These are phyloP conservation scores for Myiagra hebetior DNA, from an alignment of 2,113 vertebrate genomes.

Conservation along the genomic window DNA sequence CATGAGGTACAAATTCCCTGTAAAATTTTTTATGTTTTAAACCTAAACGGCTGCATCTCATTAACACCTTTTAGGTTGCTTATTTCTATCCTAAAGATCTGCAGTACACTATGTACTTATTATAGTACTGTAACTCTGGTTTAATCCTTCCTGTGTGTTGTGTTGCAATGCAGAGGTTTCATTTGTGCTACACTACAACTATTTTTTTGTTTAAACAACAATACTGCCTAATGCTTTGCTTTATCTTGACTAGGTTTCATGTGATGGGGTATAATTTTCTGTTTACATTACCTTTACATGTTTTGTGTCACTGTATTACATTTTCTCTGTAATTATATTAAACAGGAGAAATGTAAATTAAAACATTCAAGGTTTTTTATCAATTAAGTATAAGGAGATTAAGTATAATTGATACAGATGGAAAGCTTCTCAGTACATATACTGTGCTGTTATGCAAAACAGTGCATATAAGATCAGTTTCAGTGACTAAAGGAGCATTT, in stretches of 20 bases:
- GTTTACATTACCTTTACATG: not conserved
- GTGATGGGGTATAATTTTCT: not conserved
- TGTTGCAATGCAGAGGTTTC: not conserved
- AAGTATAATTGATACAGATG: not conserved
- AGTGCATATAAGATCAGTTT: not conserved
- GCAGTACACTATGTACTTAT: not conserved
- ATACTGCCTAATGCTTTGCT: not conserved
- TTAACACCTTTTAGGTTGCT: not conserved
- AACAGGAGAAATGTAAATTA: not conserved
- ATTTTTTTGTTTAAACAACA: not conserved
- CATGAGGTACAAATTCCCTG: not conserved
- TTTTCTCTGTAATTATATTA: not conserved
- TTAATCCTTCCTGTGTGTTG: not conserved
- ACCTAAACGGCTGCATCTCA: not conserved
- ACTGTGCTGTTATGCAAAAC: not conserved
- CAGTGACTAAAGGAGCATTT: not conserved
- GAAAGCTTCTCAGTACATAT: not conserved
- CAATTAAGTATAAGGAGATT: not conserved
- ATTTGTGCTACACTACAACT: not conserved
- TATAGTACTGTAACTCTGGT: not conserved
- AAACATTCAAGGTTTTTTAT: not conserved
- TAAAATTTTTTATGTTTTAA: not conserved
- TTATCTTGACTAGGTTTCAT: not conserved
- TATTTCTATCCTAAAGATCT: not conserved
- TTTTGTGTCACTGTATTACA: not conserved